Base-by-base conservation (phyloP, 2,888 invertebrate species). In the Drosophila trichaetosa region DNA sequence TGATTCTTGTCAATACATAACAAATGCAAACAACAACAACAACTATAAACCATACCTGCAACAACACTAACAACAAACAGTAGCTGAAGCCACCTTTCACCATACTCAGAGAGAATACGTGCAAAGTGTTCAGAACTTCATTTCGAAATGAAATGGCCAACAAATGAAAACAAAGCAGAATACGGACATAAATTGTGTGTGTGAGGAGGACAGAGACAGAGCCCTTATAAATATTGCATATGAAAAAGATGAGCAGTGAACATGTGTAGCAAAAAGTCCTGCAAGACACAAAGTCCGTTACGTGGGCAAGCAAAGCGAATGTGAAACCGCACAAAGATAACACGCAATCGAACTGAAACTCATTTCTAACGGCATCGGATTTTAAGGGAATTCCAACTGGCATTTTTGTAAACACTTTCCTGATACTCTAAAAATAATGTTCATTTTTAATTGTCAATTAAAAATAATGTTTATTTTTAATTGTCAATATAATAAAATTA, bases 51-150 rank as follows among this genome's bases (percentile, higher is more conserved):
- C 60, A 67, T 38, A 65, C 51, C 33, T 72, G 36, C 33, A 65
- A 57, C 58, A 66, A 46, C n/a, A 77, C 51, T 10, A 61, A 60
- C 34, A 66, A 60, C 63, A 67, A 69, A 63, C 73, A 60, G 74
- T 63, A 83, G 69, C 71, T n/a, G 24, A 24, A 58, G 36, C 51
- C 61, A 18, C 60, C 49, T 24, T 29, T 24, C 62, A 62, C 36
- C 38, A 65, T 60, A 64, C 70, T 58, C 63, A 65, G 72, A 80
- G 56, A 60, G 69, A 69, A 46, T 46, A 46, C 46, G 16, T 46
- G 64, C 73, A 85, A 81, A 87, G 86, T 90, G 87, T 79, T 62
- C 71, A 77, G 89, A 90, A 89, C 90, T 90, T 79, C 71, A 90
- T 89, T 90, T 81, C 61, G 62, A 83, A 83, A 83, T 83, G 73